Evolutionary conservation across 2,797 vertebrate genomes (phyloP), one percentile per base, ranked within the genome.

Genomic region (Cetoscarus ocellatus): DNA sequence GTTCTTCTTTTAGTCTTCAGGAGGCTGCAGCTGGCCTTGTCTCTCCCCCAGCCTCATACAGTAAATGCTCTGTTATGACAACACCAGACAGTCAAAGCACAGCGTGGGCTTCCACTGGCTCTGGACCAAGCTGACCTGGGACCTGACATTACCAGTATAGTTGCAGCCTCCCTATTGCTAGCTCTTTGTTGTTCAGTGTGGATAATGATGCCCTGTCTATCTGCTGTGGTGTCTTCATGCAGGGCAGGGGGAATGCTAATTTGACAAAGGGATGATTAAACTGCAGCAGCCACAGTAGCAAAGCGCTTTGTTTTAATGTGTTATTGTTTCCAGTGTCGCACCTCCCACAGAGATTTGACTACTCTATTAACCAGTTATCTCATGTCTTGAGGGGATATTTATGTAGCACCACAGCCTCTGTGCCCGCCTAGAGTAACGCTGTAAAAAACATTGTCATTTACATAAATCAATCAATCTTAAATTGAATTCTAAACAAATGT

Each of bases 261-360:
- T 83, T 92, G 91, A 92, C 90, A 89, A 83, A 83, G 60, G 75
- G 75, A 89, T 93, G 92, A 94, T 84, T 90, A 90, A n/a, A 94
- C 90, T 90, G 73, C 86, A 83, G 78, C 61, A 72, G 58, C 59
- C 59, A 73, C 83, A 85, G 81, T 76, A 82, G 81, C 85, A 72
- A 84, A 75, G 60, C 17, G 73, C 79, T 80, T 89, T 66, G 75
- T 88, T 90, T 83, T 87, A 79, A 84, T 64, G 51, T 70, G 48
- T 48, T 53, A 86, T 91, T 92, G 84, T 93, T 81, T 87, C 57
- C 77, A 72, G 65, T 71, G 68, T 79, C 72, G 19, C 69, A 73
- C 81, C 86, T 84, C 89, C 85, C 70, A 69, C 63, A 74, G 83
- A 60, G 81, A 73, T 72, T 73, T 86, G 80, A 80, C 75, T 82